Evolutionary conservation across 2,888 invertebrate species (phyloP), one percentile per base, ranked within the genome.

Genomic region (Morpho helenor): DNA sequence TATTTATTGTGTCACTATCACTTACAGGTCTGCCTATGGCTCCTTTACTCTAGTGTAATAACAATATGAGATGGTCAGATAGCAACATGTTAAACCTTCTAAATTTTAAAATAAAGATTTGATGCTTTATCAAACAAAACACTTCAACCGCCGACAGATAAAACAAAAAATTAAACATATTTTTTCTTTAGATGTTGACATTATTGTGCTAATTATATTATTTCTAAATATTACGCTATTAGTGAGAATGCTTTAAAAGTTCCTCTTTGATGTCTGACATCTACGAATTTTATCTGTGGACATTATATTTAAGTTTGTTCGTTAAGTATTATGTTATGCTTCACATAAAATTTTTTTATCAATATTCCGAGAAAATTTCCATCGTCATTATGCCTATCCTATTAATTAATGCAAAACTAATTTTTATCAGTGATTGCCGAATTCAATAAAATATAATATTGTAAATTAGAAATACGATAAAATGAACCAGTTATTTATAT

Each of bases 201-300:
- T 57, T 52, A 62, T 61, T 64, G 57, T 59, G 65, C 56, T 63
- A 61, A 64, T 61, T 55, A 56, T 59, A 63, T 58, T 60, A 60
- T 59, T 63, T 60, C 49, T 60, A 58, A 63, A 65, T 63, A 64
- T 64, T 65, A 65, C 60, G 56, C 63, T 64, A 66, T 65, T 65
- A 64, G 62, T 61, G 64, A 60, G 57, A 42, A 58, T 59, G 56
- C 62, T 63, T 61, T 62, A 57, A 56, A 48, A 61, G 59, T 57
- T 62, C 53, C 42, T 55, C 66, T 68, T 68, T 68, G 68, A 68
- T 68, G 65, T 68, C 58, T 56, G 31, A 50, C 46, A 55, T 56
- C 53, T 45, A 52, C 45, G 39, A 49, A 53, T 47, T 59, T 49
- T 59, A 58, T 57, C 57, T 55, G 52, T 51, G 57, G 42, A 10